These are phyloP conservation scores for Meta bourneti DNA, from an alignment of 2,888 invertebrate genomes.

Conservation along the genomic window DNA sequence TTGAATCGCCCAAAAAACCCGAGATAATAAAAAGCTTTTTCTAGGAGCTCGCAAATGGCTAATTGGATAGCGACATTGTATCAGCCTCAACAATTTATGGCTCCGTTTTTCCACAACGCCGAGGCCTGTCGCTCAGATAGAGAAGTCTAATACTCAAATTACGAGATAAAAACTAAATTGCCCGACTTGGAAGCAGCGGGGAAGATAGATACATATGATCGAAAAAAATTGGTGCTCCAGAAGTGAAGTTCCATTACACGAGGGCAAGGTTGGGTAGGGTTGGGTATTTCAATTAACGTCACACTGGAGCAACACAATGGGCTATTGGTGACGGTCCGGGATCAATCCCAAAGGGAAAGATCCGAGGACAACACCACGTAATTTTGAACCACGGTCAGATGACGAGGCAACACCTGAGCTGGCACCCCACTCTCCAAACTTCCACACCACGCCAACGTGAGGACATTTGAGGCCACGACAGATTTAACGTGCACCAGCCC, in stretches of 20 bases:
- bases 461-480: no score
- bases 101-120: not conserved
- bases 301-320: no score
- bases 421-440: no score
- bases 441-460: no score
- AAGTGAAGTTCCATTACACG: slow-evolving; percentile 5
- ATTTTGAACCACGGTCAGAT: no score
- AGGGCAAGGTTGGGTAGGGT: not conserved
- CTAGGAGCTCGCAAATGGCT: slow-evolving; percentile 7
- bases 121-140: not conserved
- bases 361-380: no score
- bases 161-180: slow-evolving; percentile 34
- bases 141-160: slow-evolving; percentile 30
- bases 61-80: slow-evolving; percentile 35
- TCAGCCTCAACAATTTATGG: slow-evolving; percentile 30
- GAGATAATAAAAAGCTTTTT: not conserved
- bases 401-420: no score
- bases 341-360: no score
- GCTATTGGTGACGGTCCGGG: no score
- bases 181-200: not conserved
- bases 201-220: slow-evolving; percentile 6
- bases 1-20: not conserved
- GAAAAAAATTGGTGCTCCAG: not conserved
- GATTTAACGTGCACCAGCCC: no score
- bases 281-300: no score